Evolutionary conservation across 2,888 invertebrate species (phyloP).

Genomic region (Netelia fuscicornis): DNA sequence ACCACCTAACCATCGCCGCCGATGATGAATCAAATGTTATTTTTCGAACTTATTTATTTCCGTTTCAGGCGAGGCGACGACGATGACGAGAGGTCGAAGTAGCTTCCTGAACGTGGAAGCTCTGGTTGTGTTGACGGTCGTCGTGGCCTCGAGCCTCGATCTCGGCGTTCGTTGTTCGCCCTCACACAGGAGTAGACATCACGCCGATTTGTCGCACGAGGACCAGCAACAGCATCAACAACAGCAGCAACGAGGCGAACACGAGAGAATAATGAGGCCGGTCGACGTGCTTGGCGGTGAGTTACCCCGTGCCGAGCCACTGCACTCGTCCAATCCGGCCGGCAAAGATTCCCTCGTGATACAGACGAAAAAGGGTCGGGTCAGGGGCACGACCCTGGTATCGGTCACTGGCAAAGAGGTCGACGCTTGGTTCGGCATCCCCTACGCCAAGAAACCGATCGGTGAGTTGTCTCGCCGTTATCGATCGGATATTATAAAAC

Average conservation of each 20-base stretch:
- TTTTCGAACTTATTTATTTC: neutral
- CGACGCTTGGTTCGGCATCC: conserved; percentile 94
- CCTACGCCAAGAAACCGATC: conserved; percentile 92
- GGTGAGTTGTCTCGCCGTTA: conserved; percentile 81
- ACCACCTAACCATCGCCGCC: too few species aligned
- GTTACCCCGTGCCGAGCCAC: conserved; percentile 84
- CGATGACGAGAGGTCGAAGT: conserved; percentile 80
- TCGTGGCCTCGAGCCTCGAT: conserved; percentile 75
- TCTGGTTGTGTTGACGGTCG: conserved; percentile 76
- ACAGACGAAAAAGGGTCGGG: conserved; percentile 91
- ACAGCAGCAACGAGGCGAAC: conserved; percentile 78
- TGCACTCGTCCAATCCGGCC: conserved; percentile 83
- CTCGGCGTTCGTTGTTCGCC: conserved; percentile 78
- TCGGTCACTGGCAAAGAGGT: conserved; percentile 92
- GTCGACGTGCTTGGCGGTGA: conserved; percentile 83
- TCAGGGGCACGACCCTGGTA: conserved; percentile 90
- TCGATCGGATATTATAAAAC: neutral
- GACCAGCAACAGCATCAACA: conserved; percentile 80
- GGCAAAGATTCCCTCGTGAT: conserved; percentile 91
- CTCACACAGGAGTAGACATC: conserved; percentile 82
- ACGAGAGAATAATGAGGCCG: conserved; percentile 64
- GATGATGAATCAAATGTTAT: neutral
- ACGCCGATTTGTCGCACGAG: conserved; percentile 81
- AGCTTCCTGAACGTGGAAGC: conserved; percentile 76
- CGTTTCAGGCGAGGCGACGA: conserved; percentile 74